Evolutionary conservation across 2,113 vertebrate species (phyloP), one percentile per base, ranked within the genome.

Genomic region (Hylia prasina): DNA sequence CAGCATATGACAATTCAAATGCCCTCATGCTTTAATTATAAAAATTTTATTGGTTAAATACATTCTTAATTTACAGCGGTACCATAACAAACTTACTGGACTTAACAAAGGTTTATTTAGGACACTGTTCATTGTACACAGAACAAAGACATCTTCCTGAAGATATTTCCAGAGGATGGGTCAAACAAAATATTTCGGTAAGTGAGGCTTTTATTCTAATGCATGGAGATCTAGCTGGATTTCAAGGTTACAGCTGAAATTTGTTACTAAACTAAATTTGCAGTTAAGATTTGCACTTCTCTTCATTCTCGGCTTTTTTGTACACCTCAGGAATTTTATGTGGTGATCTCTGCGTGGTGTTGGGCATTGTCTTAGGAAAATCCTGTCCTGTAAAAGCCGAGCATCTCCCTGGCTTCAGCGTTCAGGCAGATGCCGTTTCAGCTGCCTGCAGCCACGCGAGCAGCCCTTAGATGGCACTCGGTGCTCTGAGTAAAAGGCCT

Each of bases 21-120:
- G 17, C 35, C 21, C 23, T 30, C 7, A 0, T 31, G 14, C 63
- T 24, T 76, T 92, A 54, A 92, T 94, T 96, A 93, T 42, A 97
- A 95, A 91, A 81, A 89, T 33, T 95, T 95, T 97, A 97, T 96
- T 97, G 89, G 87, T 95, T 96, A 96, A 97, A 96, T 96, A 96
- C 82, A 92, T 96, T 94, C 81, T 93, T 97, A 92, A 93, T 93
- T 96, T 95, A 96, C 92, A 94, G 71, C 81, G 69, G 92, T 97
- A 96, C 92, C 89, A 92, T 90, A 96, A 79, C 84, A 90, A 96
- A 84, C 69, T 63, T 92, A 65, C 63, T 70, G 69, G 93, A 89
- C 72, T 88, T 75, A 91, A 90, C 77, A 89, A 64, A 79, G 78
- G 30, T 64, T 83, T 81, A 56, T 93, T 97, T 90, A 94, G 44